phyloP scores from a whole-genome alignment of 1,140 invertebrate genomes.

The Drosophila persimilis region DNA sequence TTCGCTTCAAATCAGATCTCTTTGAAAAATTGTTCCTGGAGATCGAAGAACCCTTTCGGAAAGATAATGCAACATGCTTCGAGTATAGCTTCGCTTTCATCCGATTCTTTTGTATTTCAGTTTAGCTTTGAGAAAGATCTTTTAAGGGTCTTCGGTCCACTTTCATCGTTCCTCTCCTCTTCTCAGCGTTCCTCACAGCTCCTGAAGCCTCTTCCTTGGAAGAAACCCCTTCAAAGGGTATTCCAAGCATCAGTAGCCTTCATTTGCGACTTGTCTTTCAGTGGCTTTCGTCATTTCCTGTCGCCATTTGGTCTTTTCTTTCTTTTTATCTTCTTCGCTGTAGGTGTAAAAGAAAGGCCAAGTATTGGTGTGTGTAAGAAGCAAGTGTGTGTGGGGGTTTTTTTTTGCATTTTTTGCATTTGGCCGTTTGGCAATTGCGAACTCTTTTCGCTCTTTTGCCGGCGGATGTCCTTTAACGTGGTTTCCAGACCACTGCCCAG shows the following conservation, averaged over 20 bases:
- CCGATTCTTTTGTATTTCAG: too few relatives aligned
- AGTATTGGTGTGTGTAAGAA: too few relatives aligned
- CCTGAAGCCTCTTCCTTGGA: too few relatives aligned
- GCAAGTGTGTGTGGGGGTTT: neutral
- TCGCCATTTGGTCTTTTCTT: constrained; percentile 63
- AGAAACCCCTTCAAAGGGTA: neutral
- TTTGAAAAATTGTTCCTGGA: too few relatives aligned
- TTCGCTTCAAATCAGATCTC: too few relatives aligned
- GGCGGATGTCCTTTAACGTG: constrained; percentile 80
- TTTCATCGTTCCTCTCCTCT: too few relatives aligned
- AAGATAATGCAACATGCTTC: too few relatives aligned
- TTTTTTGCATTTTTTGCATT: constrained; percentile 9
- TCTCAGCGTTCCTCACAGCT: too few relatives aligned
- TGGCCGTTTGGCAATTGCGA: constrained; percentile 49
- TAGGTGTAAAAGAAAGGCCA: neutral
- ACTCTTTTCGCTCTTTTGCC: constrained; percentile 68
- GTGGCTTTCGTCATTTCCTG: constrained; percentile 78
- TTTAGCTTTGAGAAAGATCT: too few relatives aligned
- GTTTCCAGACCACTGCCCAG: constrained; percentile 65
- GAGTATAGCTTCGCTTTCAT: too few relatives aligned
- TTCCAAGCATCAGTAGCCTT: neutral
- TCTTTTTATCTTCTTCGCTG: constrained; percentile 34
- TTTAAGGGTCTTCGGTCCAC: too few relatives aligned
- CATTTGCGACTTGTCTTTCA: constrained; percentile 17
- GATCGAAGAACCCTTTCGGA: too few relatives aligned